Evolutionary conservation across 2,888 invertebrate species (phyloP).

Genomic region (Mayetiola destructor): DNA sequence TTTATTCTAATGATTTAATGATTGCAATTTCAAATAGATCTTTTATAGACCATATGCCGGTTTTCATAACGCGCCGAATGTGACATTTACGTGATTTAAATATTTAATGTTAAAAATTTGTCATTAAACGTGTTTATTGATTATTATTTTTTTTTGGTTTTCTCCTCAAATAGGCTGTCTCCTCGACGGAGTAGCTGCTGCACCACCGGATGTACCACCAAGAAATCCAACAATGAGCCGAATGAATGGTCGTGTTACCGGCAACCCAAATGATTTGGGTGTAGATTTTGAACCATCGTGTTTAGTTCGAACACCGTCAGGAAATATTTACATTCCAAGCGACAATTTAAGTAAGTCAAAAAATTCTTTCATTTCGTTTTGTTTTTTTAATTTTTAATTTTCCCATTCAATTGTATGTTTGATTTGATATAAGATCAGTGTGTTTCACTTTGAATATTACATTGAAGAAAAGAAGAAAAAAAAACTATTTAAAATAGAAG

Average conservation of each 20-base stretch:
- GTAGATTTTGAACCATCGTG: conserved; percentile 80
- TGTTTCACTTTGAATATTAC: not conserved
- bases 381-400: not conserved
- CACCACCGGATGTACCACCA: conserved; percentile 79
- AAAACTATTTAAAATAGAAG: not conserved
- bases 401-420: not conserved
- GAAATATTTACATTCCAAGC: conserved; percentile 87
- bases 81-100: not conserved
- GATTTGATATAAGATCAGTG: not conserved
- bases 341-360: conserved; percentile 50
- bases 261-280: conserved; percentile 58
- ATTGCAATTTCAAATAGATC: too few relatives aligned
- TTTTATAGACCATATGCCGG: too few relatives aligned
- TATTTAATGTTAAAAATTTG: not conserved
- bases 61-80: too few relatives aligned
- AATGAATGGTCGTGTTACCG: conserved; percentile 74
- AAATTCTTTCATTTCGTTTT: not conserved
- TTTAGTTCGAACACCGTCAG: conserved; percentile 79
- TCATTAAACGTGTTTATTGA: too few relatives aligned
- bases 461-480: not conserved
- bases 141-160: not conserved
- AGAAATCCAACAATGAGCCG: conserved; percentile 84
- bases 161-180: conserved; percentile 50
- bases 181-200: conserved; percentile 61
- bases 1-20: too few relatives aligned